Base-by-base conservation (phyloP, 1,140 invertebrate genomes). In the Musca domestica region DNA sequence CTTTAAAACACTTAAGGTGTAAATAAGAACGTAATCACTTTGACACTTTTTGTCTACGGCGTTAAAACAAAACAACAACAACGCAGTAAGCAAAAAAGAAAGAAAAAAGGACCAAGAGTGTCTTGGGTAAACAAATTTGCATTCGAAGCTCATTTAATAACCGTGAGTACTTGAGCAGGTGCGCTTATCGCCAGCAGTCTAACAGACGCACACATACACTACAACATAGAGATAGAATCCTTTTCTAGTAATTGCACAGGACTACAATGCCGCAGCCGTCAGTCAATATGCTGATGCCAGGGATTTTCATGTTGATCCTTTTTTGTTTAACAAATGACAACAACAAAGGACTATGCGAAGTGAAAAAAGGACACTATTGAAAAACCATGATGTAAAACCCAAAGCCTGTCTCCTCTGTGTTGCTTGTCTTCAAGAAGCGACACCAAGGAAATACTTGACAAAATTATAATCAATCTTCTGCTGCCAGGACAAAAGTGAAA, bases 111-210 rank as follows among this genome's bases (percentile, higher is more conserved):
- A 19, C 9, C 30, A 34, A 61, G 30, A 14, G 20, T 54, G 22
- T 27, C n/a, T 3, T 7, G 17, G 27, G 25, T 6, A 30, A 58
- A 58, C 3, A 61, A 68, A 63, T 64, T 68, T 68, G 47, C 56
- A 17, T 30, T 47, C 20, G 17, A 64, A 27, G 49, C 47, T 19
- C 19, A 41, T 15, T 51, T 63, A 68, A 68, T 68, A 68, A 51
- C 67, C 67, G 67, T 68, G 67, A 64, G 67, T 68, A 68, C 47
- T 47, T 51, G 27, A 64, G 67, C 67, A 68, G 67, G 67, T 68
- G 67, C 41, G 30, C 48, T 30, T 61, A 25, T 22, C 17, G 47
- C 20, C 46, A 68, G 34, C 47, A 61, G 27, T 12, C 9, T 30
- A 27, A 34, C 1, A 27, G 27, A 68, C 41, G n/a, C 15, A 10